A percentile compares a stretch with the other conserved stretches of the same genome.
Conservation (phyloP, 2,888 invertebrate genomes). For the Saturnia pavonia region DNA sequence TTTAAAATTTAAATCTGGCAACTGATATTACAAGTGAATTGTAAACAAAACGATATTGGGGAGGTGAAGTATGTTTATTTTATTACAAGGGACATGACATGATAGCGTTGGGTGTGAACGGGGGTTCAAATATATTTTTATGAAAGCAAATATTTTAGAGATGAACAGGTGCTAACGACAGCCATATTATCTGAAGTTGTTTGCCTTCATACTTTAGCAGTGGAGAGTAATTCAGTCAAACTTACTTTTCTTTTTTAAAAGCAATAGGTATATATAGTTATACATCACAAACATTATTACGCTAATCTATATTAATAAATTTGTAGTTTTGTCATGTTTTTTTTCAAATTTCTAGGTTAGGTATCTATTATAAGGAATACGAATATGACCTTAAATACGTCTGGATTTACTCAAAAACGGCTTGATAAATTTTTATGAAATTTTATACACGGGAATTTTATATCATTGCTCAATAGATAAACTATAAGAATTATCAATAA, state of each 20-base stretch:
- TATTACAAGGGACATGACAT: slow-evolving; percentile 11
- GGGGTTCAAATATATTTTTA: slow-evolving; percentile 54
- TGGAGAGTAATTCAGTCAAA: neutral
- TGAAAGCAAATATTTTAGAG: slow-evolving; percentile 67
- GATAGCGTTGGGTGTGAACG: slow-evolving; percentile 27
- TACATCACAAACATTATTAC: neutral
- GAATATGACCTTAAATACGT: too few species aligned
- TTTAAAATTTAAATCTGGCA: slow-evolving; percentile 30
- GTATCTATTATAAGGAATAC: too few species aligned
- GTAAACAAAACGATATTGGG: slow-evolving; percentile 40
- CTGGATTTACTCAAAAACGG: too few species aligned
- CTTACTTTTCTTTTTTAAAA: neutral
- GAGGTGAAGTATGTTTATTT: slow-evolving; percentile 24
- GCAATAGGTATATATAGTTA: neutral
- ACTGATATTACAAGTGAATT: slow-evolving; percentile 41
- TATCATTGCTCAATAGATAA: too few species aligned
- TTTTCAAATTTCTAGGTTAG: too few species aligned
- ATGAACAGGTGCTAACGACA: slow-evolving; percentile 52
- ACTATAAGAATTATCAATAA: too few species aligned
- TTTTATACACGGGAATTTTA: too few species aligned
- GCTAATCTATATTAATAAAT: too few species aligned
- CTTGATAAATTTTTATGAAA: too few species aligned
- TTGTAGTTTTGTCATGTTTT: too few species aligned
- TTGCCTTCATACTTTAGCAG: slow-evolving; percentile 30
- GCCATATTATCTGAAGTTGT: slow-evolving; percentile 34